Evolutionary conservation across 2,888 invertebrate genomes (phyloP), one percentile per base, ranked within the genome.

Genomic region (Trissoscelio sp.): DNA sequence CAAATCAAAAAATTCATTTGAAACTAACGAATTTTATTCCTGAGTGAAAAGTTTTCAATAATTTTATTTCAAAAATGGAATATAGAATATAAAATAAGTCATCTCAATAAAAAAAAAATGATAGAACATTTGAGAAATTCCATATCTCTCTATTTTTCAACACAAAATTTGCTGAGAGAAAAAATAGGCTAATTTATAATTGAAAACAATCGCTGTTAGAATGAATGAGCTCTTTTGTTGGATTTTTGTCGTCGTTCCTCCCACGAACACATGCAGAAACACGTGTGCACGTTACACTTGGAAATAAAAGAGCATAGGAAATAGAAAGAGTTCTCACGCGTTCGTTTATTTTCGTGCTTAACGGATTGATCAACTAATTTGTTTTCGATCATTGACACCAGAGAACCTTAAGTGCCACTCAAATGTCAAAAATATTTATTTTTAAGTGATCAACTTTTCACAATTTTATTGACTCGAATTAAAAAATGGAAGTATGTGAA

Each of bases 331-430:
- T 89, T 89, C 90, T 88, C 89, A 88, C 89, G 79, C 79, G 66
- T 80, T 70, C 48, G 88, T 89, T 90, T 89, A 89, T 91, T 90
- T 89, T 88, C 84, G 87, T 87, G 84, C 86, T 86, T 81, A 83
- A 87, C 83, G 87, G 86, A 86, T 87, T 86, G 89, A 90, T 91
- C 88, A 88, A 87, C 88, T 88, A 89, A 91, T 90, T 86, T 87
- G 83, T 85, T 82, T 85, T 82, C 34, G 39, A 48, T 55, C 42
- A 18, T 69, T 53, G 24, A 53, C 48, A 34, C 14, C 51, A 12
- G 28, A 7, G 28, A 11, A n/a, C 5, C 12, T 22, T n/a, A n/a
- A 48, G 24, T 9, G 9, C 11, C 11, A 34, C 34, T 34, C 34
- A 11, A 34, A 34, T 9, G 34, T 34, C 34, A 34, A 6, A 34